Conservation (phyloP, 35 echinoderm and acorn worm genomes). For the Apostichopus californicus region DNA sequence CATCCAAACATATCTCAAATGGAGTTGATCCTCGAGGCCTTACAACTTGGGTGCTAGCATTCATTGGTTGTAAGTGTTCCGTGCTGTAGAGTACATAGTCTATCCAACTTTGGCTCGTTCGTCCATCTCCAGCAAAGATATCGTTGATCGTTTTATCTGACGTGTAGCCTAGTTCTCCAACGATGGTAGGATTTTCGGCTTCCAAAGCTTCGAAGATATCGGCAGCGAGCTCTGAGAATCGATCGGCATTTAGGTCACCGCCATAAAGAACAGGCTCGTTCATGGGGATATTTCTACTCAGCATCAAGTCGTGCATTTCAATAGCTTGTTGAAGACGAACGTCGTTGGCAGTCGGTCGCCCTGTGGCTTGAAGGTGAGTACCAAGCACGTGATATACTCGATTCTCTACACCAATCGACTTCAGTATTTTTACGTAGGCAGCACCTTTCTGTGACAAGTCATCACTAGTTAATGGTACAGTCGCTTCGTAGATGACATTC, state of each 20-base stretch:
- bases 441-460: slow-evolving; percentile 45
- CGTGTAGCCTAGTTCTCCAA: slow-evolving; percentile 59
- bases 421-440: slow-evolving; percentile 45
- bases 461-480: slow-evolving; percentile 23
- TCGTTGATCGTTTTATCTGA: slow-evolving; percentile 57
- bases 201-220: slow-evolving; percentile 60
- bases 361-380: slow-evolving; percentile 66
- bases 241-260: slow-evolving; percentile 66
- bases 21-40: slow-evolving; percentile 24
- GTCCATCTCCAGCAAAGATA: slow-evolving; percentile 40
- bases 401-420: slow-evolving; percentile 11
- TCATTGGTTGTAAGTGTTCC: slow-evolving; percentile 48
- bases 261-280: slow-evolving; percentile 67
- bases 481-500: slow-evolving; percentile 43
- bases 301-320: slow-evolving; percentile 66
- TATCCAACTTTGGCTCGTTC: slow-evolving; percentile 54
- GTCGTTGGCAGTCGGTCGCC: slow-evolving; percentile 13
- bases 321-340: slow-evolving; percentile 55
- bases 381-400: slow-evolving; percentile 62
- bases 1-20: slow-evolving; percentile 64
- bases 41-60: slow-evolving; percentile 42
- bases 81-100: slow-evolving; percentile 66
- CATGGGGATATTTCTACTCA: slow-evolving; percentile 32
- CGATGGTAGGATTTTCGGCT: slow-evolving; percentile 45
- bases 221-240: slow-evolving; percentile 18